phyloP scores from a whole-genome alignment of 2,797 vertebrate species.

The Oryzias dopingdopingensis region DNA sequence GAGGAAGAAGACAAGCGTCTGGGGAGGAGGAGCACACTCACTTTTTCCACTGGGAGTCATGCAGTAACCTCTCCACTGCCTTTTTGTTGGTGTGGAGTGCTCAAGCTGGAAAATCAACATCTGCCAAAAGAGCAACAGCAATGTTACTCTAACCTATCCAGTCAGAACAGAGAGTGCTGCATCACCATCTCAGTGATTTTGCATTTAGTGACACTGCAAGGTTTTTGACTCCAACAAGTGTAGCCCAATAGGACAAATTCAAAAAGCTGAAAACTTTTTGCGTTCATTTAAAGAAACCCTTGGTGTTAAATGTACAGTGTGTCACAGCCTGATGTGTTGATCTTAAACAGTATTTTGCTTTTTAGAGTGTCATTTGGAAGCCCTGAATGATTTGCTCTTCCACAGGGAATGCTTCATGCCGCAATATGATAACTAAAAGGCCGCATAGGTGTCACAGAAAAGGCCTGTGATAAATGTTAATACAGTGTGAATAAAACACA shows the following conservation, averaged over 20 bases:
- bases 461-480: background rate
- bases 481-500: background rate
- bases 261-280: too few relatives aligned
- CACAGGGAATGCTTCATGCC: background rate
- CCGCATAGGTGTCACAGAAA: slow-evolving; percentile 1
- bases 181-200: background rate
- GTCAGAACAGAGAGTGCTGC: slow-evolving; percentile 4
- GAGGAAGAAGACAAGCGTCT: slow-evolving; percentile 12
- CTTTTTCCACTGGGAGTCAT: slow-evolving; percentile 48
- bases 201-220: background rate
- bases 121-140: slow-evolving; percentile 28
- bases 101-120: slow-evolving; percentile 3
- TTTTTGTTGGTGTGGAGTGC: slow-evolving; percentile 29
- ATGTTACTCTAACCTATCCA: slow-evolving; percentile 22
- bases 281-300: too few relatives aligned
- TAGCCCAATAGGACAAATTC: too few relatives aligned
- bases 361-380: slow-evolving; percentile 1
- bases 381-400: slow-evolving; percentile 1
- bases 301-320: too few relatives aligned
- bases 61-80: slow-evolving; percentile 21
- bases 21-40: slow-evolving; percentile 23
- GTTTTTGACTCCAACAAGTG: background rate
- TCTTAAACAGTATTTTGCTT: background rate
- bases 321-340: background rate
- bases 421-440: background rate